Evolutionary conservation across 2,113 vertebrate species (phyloP).

Genomic region (Formicarius rufipectus): DNA sequence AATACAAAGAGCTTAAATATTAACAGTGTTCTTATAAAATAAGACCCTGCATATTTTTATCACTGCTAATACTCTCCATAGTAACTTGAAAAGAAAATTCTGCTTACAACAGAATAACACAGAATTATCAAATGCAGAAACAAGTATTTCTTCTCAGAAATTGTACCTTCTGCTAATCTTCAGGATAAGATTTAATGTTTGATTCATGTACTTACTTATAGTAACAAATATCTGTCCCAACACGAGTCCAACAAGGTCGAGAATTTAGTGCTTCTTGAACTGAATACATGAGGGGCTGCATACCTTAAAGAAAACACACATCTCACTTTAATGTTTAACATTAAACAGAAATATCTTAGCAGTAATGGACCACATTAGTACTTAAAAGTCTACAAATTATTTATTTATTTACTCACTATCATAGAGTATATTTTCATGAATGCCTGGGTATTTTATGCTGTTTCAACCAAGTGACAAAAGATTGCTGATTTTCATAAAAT

Average conservation of each 20-base stretch:
- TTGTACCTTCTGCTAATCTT: not conserved
- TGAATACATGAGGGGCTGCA: slow-evolving; percentile 98
- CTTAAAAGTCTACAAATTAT: not conserved
- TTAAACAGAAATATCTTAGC: not conserved
- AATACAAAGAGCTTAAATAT: not conserved
- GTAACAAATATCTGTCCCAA: slow-evolving; percentile 95
- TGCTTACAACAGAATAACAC: not conserved
- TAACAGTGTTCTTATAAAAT: not conserved
- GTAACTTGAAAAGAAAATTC: not conserved
- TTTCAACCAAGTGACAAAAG: not conserved
- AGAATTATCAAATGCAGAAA: not conserved
- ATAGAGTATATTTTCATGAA: not conserved
- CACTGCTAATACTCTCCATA: not conserved
- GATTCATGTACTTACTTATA: slow-evolving; percentile 87
- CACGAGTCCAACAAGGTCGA: slow-evolving; percentile 88
- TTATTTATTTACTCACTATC: not conserved
- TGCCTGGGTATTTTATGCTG: not conserved
- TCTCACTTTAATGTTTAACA: not conserved
- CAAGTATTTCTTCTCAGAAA: not conserved
- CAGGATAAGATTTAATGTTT: not conserved
- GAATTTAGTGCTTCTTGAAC: slow-evolving; percentile 92
- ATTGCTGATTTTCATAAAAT: not conserved
- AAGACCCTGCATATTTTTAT: not conserved
- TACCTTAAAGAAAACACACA: slow-evolving; percentile 77
- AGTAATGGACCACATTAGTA: not conserved